phyloP scores from a whole-genome alignment of 2,113 vertebrate genomes.

The Argyrosomus japonicus region DNA sequence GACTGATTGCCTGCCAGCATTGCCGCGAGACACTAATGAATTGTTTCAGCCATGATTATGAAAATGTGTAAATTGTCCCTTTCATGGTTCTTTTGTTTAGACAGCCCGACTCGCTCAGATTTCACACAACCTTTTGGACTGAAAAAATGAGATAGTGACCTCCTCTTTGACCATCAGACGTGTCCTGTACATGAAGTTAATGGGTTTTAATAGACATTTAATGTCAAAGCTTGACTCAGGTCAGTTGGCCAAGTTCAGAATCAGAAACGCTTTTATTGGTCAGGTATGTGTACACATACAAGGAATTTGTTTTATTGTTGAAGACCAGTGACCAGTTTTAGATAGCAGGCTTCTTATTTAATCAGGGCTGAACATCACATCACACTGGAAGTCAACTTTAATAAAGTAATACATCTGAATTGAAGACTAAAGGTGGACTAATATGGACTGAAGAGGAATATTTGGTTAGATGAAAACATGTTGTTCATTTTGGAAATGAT shows the following conservation, averaged over 20 bases:
- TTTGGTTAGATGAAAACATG: too few species aligned
- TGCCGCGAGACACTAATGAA: slow-evolving; percentile 47
- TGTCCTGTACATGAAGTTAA: not conserved
- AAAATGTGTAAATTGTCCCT: slow-evolving; percentile 47
- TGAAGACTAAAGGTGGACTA: too few species aligned
- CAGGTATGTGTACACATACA: too few species aligned
- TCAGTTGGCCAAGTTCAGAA: not conserved
- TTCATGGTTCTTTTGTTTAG: slow-evolving; percentile 6
- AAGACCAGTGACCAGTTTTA: too few species aligned
- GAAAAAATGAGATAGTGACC: not conserved
- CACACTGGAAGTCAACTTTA: too few species aligned
- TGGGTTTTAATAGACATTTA: not conserved
- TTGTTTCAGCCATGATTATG: slow-evolving; percentile 59
- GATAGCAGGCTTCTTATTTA: too few species aligned
- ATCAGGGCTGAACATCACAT: too few species aligned
- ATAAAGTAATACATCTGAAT: too few species aligned
- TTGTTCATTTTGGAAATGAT: too few species aligned
- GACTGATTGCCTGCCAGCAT: slow-evolving; percentile 67
- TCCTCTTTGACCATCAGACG: not conserved
- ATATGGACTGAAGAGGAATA: too few species aligned
- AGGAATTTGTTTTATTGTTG: too few species aligned
- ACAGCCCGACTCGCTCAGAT: not conserved
- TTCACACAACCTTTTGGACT: slow-evolving; percentile 9
- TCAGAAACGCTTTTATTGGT: too few species aligned
- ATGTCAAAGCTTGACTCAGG: not conserved